Base-by-base conservation (phyloP, 2,888 invertebrate genomes). In the Lysandra bellargus region DNA sequence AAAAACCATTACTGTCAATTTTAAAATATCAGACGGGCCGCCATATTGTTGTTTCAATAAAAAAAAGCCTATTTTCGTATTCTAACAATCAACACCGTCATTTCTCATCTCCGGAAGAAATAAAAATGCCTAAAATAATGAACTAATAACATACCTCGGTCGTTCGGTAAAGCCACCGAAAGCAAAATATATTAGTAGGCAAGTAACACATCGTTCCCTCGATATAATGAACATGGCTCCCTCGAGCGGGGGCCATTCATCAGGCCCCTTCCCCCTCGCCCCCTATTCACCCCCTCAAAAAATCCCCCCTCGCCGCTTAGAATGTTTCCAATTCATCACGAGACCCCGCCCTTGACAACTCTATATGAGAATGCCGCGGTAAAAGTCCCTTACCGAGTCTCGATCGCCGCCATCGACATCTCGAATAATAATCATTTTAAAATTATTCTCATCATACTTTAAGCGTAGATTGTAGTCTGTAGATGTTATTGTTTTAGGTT, bases 331-430 rank as follows among this genome's bases (percentile, higher is more conserved):
- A 95, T 95, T 92, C 95, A 95, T 95, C 94, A 94, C 93, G 88
- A 92, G 88, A 94, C 95, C 89, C 95, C 95, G 95, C 95, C 95
- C 94, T 93, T 95, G 95, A 95, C 95, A 95, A 95, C 95, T 95
- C 95, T 95, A 95, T 95, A 95, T 90, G 94, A 90, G 90, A 88
- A 88, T 85, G 86, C 87, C 85, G 88, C 87, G 90, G 87, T 84
- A 85, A 81, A 87, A 91, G 89, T 86, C 90, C 87, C 87, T 87
- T 86, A 84, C 84, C 88, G 86, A 81, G 80, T 79, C 61, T 76
- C 79, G 69, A 49, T 69, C 30, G 60, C 49, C 33, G 12, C 40
- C 37, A 64, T 64, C 69, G 30, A 7, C 40, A 49, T 69, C 7
- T 78, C 49, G 49, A 69, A 14, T 69, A 69, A 14, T 69, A 30